phyloP scores from a whole-genome alignment of 2,113 vertebrate genomes.

The Melospiza melodia region DNA sequence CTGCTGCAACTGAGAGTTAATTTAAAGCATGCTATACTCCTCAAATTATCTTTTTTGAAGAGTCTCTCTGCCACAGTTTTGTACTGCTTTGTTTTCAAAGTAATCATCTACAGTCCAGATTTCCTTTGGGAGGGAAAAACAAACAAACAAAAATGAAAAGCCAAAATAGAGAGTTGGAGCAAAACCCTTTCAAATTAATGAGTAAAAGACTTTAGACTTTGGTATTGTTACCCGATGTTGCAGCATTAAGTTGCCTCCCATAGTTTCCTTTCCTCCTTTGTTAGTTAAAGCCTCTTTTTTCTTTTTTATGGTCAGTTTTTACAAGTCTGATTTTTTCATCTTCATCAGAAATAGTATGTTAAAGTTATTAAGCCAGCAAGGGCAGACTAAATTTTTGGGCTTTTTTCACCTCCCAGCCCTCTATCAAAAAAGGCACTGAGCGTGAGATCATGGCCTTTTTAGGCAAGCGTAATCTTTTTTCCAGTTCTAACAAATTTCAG shows the following conservation, averaged over 20 bases:
- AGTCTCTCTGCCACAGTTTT: constrained; percentile 26
- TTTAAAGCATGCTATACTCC: constrained; percentile 47
- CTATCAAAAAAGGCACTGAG: constrained; percentile 5
- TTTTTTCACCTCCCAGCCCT: not conserved
- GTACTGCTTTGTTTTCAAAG: constrained; percentile 51
- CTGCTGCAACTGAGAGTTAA: constrained; percentile 37
- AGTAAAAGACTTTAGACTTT: constrained; percentile 43
- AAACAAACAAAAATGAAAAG: constrained; percentile 62
- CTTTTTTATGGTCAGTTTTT: constrained; percentile 10
- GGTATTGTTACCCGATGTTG: constrained; percentile 14
- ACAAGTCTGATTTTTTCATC: constrained; percentile 30
- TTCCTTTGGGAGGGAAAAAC: constrained; percentile 43
- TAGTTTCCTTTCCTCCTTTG: not conserved
- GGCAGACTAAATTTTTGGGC: not conserved
- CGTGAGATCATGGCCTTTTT: constrained; percentile 55
- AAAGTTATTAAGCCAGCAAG: constrained; percentile 49
- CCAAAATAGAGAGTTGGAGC: constrained; percentile 23
- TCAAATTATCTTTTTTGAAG: constrained; percentile 40
- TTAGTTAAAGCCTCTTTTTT: not conserved
- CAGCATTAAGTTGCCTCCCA: not conserved
- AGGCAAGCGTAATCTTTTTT: constrained; percentile 75
- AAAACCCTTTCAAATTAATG: constrained; percentile 47
- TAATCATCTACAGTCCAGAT: constrained; percentile 55
- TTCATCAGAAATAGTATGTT: constrained; percentile 45
- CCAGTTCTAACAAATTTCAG: constrained; percentile 76